Evolutionary conservation across 2,113 vertebrate species (phyloP).

Genomic region (Chaetops frenatus): DNA sequence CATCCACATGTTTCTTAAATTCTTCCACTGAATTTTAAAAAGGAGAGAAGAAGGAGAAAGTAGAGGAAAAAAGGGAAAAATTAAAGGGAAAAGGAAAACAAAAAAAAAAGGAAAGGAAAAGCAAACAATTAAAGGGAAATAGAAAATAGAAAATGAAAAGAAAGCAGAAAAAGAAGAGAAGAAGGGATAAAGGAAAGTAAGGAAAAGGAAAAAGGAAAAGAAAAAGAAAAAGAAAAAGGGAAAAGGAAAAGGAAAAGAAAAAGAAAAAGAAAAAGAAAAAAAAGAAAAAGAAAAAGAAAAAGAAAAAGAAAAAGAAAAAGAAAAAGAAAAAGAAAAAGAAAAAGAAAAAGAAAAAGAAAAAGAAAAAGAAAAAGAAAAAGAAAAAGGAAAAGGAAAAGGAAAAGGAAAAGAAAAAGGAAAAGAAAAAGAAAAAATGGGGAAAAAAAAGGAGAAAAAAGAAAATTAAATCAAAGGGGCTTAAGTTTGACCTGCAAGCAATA

Average conservation of each 20-base stretch:
- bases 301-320: rapidly evolving
- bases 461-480: background rate
- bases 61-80: background rate
- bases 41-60: background rate
- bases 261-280: background rate
- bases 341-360: rapidly evolving
- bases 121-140: too few species aligned
- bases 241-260: background rate
- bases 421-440: rapidly evolving
- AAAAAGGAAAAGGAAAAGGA: rapidly evolving
- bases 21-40: background rate
- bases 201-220: too few species aligned
- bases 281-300: background rate
- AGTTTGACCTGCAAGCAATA: background rate
- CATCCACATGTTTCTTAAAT: background rate
- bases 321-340: rapidly evolving
- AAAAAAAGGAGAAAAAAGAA: rapidly evolving
- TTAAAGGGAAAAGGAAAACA: background rate
- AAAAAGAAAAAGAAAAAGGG: background rate
- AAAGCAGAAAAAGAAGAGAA: too few species aligned
- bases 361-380: rapidly evolving
- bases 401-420: rapidly evolving
- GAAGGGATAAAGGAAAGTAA: background rate
- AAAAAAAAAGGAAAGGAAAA: background rate
- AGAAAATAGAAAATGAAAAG: rapidly evolving